Evolutionary conservation across 2,113 vertebrate species (phyloP).

Genomic region (Sterna hirundo): DNA sequence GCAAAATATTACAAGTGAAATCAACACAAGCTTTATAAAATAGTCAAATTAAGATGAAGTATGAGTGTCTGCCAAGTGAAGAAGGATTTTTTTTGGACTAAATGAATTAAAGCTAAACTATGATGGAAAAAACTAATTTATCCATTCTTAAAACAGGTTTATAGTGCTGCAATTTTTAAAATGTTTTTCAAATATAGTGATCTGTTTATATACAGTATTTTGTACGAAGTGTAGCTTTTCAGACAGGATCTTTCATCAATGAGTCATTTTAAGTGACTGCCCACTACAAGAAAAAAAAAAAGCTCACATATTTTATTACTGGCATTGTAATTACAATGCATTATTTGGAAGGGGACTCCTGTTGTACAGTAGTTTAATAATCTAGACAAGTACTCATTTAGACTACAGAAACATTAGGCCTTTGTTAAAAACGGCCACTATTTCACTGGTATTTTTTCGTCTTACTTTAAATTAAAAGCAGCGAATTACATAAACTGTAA

Average conservation of each 20-base stretch:
- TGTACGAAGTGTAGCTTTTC: not conserved
- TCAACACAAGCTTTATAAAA: conserved; percentile 32
- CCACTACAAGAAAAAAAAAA: not conserved
- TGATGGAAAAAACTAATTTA: not conserved
- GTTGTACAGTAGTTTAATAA: not conserved
- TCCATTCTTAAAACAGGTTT: conserved; percentile 1
- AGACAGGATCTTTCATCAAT: not conserved
- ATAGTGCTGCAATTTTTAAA: not conserved
- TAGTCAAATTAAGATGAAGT: not conserved
- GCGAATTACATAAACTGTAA: not conserved
- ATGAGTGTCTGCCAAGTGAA: conserved; percentile 5
- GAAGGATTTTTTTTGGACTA: conserved; percentile 10
- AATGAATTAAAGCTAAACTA: conserved; percentile 19
- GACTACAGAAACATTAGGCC: not conserved
- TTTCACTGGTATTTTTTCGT: not conserved
- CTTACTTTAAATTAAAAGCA: not conserved
- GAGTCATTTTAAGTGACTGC: not conserved
- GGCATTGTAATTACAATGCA: not conserved
- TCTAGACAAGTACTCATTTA: not conserved
- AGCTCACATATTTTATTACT: not conserved
- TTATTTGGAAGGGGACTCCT: not conserved
- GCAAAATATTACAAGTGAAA: conserved; percentile 23
- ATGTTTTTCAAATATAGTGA: not conserved
- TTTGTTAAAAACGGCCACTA: not conserved
- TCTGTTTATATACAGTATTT: not conserved